Percentiles rank a stretch among this genome's conserved stretches.
Conservation (phyloP, 1,140 invertebrate species). For the Aphaenogaster floridana region DNA sequence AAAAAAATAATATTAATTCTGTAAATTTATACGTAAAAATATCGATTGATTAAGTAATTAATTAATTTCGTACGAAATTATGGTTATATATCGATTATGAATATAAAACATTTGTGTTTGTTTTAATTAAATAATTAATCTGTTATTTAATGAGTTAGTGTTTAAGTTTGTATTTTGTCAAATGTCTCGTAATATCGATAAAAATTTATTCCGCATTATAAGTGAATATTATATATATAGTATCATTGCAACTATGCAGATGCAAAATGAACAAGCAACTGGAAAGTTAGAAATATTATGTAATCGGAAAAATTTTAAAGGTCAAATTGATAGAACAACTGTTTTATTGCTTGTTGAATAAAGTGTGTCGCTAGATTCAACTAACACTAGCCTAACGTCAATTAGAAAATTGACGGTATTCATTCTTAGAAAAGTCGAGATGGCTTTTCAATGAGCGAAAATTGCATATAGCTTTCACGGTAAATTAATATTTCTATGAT, state of each 20-base stretch:
- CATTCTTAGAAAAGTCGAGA: slow-evolving; percentile 19
- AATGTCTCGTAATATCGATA: too few relatives aligned
- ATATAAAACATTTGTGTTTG: too few relatives aligned
- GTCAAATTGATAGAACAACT: slow-evolving; percentile 60
- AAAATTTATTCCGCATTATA: not conserved
- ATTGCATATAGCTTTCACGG: slow-evolving; percentile 9
- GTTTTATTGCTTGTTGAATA: slow-evolving; percentile 45
- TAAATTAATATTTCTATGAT: not conserved
- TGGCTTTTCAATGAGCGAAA: slow-evolving; percentile 33
- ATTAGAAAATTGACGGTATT: slow-evolving; percentile 61
- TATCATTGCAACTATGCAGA: not conserved
- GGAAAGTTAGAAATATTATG: not conserved
- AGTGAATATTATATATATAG: not conserved
- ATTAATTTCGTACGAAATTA: too few relatives aligned
- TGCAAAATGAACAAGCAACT: not conserved
- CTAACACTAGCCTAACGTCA: slow-evolving; percentile 45
- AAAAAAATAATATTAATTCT: too few relatives aligned
- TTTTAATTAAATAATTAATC: too few relatives aligned
- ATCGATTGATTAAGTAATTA: too few relatives aligned
- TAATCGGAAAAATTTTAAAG: slow-evolving; percentile 38
- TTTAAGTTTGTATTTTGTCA: too few relatives aligned
- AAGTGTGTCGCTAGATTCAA: slow-evolving; percentile 55
- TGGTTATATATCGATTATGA: too few relatives aligned
- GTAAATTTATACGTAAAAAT: too few relatives aligned
- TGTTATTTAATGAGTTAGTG: too few relatives aligned